phyloP scores from a whole-genome alignment of 2,797 vertebrate genomes.

The Harpagifer antarcticus region DNA sequence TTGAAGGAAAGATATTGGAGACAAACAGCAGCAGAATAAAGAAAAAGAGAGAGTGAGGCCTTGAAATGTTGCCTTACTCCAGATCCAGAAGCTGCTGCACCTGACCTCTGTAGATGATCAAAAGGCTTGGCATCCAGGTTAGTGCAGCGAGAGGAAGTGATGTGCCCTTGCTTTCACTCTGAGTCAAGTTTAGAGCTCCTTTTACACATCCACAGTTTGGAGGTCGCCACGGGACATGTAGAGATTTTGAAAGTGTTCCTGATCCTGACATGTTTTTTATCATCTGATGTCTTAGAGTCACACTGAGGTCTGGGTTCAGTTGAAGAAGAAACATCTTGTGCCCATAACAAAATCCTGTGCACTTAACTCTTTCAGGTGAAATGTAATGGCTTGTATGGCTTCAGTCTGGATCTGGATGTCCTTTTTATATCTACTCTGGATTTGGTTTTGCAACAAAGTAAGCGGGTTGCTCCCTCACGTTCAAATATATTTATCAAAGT shows the following conservation, averaged over 20 bases:
- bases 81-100: conserved; percentile 40
- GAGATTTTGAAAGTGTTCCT: conserved; percentile 40
- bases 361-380: conserved; percentile 21
- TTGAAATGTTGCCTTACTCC: conserved; percentile 23
- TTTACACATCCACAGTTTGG: conserved; percentile 28
- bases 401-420: conserved; percentile 13
- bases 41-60: conserved; percentile 13
- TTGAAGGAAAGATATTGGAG: background rate
- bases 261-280: conserved; percentile 57
- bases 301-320: conserved; percentile 41
- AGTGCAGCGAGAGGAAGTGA: conserved; percentile 33
- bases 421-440: background rate
- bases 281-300: conserved; percentile 47
- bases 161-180: conserved; percentile 22
- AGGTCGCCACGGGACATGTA: conserved; percentile 41
- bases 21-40: conserved; percentile 23
- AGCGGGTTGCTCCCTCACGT: background rate
- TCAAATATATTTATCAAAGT: background rate
- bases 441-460: conserved; percentile 9
- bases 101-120: conserved; percentile 54
- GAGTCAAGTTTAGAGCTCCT: conserved; percentile 49
- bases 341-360: conserved; percentile 33
- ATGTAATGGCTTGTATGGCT: conserved; percentile 25
- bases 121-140: conserved; percentile 49
- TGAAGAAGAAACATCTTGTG: conserved; percentile 25